Base-by-base conservation (phyloP, 2,888 invertebrate species). In the Plusia festucae region DNA sequence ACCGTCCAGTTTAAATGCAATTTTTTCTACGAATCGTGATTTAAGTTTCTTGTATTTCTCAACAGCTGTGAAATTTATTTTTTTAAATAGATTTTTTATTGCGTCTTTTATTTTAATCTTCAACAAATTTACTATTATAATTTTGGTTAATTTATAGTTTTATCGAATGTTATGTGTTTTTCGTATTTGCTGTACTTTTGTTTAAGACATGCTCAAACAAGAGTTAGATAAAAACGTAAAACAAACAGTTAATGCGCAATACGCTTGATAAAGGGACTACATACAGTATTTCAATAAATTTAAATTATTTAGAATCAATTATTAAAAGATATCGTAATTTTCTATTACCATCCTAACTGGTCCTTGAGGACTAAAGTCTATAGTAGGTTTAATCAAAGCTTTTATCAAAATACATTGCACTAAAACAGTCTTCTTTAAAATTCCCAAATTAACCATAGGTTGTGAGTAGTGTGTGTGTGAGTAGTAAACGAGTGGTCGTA, bases 141-240 rank as follows among this genome's bases (percentile, higher is more conserved):
- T 22, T 51, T 13, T 55, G 58, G 53, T 27, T 64, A 49, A 51
- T 59, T 67, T 40, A 20, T 16, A 65, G 68, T 60, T n/a, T 52
- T 58, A 58, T n/a, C n/a, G 16, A 20, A 46, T 22, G 0, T 27
- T 61, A 56, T 73, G 56, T 60, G 53, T 65, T 60, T 68, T 74
- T 62, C 60, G 34, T 74, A 74, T 74, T 74, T 74, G 61, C 60
- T 5, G 51, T 60, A 30, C 64, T 62, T 32, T 52, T 46, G 6
- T 32, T 0, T 64, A 64, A 75, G 1, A 34, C 63, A 18, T 0
- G 9, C 6, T 0, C 59, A 76, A 76, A 76, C 56, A 75, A 8
- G 59, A 15, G 40, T 56, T 5, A 59, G 75, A 75, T 75, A 75
- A 69, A 75, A 74, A 68, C 51, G 58, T 51, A 49, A 64, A 54